phyloP scores from a whole-genome alignment of 2,113 vertebrate species.

The Rhabdornis inornatus region DNA sequence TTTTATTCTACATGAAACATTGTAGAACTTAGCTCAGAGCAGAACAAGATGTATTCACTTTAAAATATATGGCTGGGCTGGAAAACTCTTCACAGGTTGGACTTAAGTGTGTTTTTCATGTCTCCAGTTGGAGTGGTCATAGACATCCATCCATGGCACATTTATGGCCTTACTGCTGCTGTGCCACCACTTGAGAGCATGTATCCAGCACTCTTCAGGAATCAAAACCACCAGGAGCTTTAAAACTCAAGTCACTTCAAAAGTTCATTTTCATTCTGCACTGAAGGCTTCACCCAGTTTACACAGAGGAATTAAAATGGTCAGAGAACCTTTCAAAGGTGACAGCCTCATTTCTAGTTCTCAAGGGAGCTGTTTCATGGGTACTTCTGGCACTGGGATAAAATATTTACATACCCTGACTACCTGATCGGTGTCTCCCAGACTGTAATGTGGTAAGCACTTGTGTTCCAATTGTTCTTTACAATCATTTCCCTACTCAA shows the following conservation, averaged over 20 bases:
- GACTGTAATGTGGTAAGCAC: not conserved
- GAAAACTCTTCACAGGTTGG: not conserved
- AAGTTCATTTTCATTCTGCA: not conserved
- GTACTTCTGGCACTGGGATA: not conserved
- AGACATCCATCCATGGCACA: not conserved
- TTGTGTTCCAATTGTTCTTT: not conserved
- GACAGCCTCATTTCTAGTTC: not conserved
- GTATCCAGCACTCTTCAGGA: not conserved
- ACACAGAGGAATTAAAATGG: not conserved
- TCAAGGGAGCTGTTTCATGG: not conserved
- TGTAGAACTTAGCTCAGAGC: not conserved
- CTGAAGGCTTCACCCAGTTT: not conserved
- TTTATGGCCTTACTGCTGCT: not conserved
- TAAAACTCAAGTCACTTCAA: not conserved
- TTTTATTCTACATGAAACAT: not conserved
- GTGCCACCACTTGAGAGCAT: too few relatives aligned
- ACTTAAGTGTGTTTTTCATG: fast-evolving
- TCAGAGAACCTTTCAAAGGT: not conserved
- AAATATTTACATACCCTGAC: not conserved
- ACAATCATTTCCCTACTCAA: not conserved
- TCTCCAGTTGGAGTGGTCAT: not conserved
- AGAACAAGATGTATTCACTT: not conserved
- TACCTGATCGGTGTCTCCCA: not conserved
- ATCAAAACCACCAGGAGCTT: not conserved
- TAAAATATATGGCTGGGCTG: not conserved